Evolutionary conservation across 2,113 vertebrate species (phyloP), one percentile per base, ranked within the genome.

Genomic region (Pterocles gutturalis): DNA sequence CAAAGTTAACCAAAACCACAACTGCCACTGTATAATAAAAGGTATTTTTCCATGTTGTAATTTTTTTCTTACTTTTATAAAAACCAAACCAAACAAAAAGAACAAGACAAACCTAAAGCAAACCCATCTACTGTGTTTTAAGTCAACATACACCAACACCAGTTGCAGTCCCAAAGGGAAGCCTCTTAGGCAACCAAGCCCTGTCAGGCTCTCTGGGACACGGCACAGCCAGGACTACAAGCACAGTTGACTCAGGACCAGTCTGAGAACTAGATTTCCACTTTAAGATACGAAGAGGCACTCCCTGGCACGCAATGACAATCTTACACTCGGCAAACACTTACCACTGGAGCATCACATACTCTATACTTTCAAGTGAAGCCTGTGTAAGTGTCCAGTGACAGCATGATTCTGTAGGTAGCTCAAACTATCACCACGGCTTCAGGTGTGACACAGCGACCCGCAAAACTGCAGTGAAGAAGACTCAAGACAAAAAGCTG

Each of bases 351-450:
- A 88, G 53, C 79, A 73, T 26, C 49, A 43, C 0, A 1, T 15
- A 64, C 51, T 24, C 84, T 8, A 0, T 2, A 8, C 24, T 19
- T 34, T 49, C 41, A 26, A 17, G 29, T 1, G 53, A 87, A 69
- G 38, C 31, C 45, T 28, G 29, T 5, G 0, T 11, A 48, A 62
- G 34, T 5, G 13, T 34, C 60, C 79, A 10, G 21, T 4, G 34
- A 66, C 2, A 13, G 20, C 1, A 11, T 0, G 1, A 36, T 17
- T 48, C 72, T 34, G 4, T 2, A 46, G 22, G 70, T 22, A 84
- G 34, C 64, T 55, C 61, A 11, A 29, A 55, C 7, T 5, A 26
- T 11, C 17, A 9, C 33, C 0, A 0, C 4, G 16, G 28, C 36
- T 61, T 58, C 71, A 41, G 38, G 36, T 15, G 20, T 9, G 53